Percentiles rank a stretch among this genome's conserved stretches.
Evolutionary conservation across 2,888 invertebrate species (phyloP).

Genomic region (Eupeodes luniger): DNA sequence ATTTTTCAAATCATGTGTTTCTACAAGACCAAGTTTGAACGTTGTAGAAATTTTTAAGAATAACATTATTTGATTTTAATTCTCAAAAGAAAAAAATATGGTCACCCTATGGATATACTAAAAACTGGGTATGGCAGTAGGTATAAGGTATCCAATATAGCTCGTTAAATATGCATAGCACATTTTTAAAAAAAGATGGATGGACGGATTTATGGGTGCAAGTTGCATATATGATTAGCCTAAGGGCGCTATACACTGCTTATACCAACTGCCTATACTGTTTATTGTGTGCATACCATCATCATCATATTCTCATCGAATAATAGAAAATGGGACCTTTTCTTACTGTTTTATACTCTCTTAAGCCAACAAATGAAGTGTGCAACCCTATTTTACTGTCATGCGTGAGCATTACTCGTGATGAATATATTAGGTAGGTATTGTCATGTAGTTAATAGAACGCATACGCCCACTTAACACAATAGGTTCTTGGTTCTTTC

Average conservation of each 20-base stretch:
- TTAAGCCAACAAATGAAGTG: slow-evolving; percentile 71
- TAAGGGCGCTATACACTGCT: slow-evolving; percentile 40
- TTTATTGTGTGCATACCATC: slow-evolving; percentile 44
- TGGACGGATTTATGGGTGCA: slow-evolving; percentile 49
- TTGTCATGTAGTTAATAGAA: slow-evolving; percentile 66
- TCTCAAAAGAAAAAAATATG: neutral
- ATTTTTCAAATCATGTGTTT: too few relatives aligned
- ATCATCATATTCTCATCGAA: slow-evolving; percentile 17
- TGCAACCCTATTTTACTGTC: slow-evolving; percentile 74
- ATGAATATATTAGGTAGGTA: slow-evolving; percentile 24
- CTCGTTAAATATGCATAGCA: slow-evolving; percentile 38
- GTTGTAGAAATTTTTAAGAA: too few relatives aligned
- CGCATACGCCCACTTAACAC: slow-evolving; percentile 73
- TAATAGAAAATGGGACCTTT: slow-evolving; percentile 67
- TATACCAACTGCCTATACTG: neutral
- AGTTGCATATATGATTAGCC: slow-evolving; percentile 70
- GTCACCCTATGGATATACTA: slow-evolving; percentile 13
- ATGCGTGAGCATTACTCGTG: slow-evolving; percentile 71
- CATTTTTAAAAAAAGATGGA: slow-evolving; percentile 19
- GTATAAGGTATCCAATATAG: slow-evolving; percentile 52
- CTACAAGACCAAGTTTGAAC: too few relatives aligned
- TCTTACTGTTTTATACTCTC: slow-evolving; percentile 46
- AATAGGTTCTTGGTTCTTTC: slow-evolving; percentile 20
- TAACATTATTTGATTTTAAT: too few relatives aligned
- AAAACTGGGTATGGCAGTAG: slow-evolving; percentile 18